A percentile compares a stretch with the other conserved stretches of the same genome.
phyloP scores from a whole-genome alignment of 2,797 vertebrate genomes.

The Psittacula echo region DNA sequence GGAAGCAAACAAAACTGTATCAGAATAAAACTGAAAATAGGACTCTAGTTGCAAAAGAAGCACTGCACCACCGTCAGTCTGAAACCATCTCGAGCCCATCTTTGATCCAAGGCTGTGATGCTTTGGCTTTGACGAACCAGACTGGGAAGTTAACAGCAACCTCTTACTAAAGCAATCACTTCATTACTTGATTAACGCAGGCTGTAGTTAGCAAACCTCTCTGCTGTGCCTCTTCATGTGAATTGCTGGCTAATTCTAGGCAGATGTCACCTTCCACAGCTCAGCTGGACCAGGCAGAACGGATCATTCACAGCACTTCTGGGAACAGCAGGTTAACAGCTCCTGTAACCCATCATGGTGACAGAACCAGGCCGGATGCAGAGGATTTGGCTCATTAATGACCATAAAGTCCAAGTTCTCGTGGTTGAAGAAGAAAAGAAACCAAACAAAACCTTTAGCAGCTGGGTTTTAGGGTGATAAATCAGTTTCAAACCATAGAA shows the following conservation, averaged over 20 bases:
- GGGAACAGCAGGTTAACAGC: not conserved
- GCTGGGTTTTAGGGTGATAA: rapidly evolving
- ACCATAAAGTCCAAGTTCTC: not conserved
- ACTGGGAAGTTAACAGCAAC: not conserved
- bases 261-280: not conserved
- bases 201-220: not conserved
- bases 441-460: not conserved
- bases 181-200: not conserved
- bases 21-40: not conserved
- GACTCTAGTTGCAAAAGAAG: constrained; percentile 10
- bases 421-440: not conserved
- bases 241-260: not conserved
- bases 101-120: not conserved
- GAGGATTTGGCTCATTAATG: not conserved
- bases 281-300: not conserved
- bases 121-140: constrained; percentile 26
- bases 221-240: not conserved
- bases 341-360: rapidly evolving
- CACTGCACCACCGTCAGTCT: not conserved
- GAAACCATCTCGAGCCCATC: not conserved
- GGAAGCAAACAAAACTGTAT: constrained; percentile 18
- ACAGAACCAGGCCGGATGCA: not conserved
- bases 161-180: constrained; percentile 7
- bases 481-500: not conserved
- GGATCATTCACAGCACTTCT: not conserved